These are phyloP conservation scores for Lamellibrachia satsuma DNA, from an alignment of 2,888 invertebrate genomes.

Conservation along the genomic window DNA sequence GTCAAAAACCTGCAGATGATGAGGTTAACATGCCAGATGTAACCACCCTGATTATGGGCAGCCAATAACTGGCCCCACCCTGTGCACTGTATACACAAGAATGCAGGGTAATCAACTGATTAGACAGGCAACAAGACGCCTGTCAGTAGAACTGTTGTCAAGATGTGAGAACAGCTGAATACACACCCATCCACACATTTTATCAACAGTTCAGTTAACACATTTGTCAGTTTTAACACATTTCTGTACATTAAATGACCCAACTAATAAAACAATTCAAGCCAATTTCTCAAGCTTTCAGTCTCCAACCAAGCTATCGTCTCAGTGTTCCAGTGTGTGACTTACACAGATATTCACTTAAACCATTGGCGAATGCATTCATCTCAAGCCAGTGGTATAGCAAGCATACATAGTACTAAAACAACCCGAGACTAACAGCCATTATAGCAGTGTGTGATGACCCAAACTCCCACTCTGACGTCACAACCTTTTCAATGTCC, in stretches of 20 bases:
- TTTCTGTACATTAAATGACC: background rate
- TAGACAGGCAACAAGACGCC: background rate
- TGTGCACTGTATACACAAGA: background rate
- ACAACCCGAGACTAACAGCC: background rate
- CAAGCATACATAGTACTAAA: background rate
- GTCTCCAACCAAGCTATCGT: background rate
- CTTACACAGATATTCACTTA: background rate
- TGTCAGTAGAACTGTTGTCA: no score
- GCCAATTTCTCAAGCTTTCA: background rate
- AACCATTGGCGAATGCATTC: background rate
- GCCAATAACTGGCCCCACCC: background rate
- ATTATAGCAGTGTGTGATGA: background rate
- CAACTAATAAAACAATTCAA: background rate
- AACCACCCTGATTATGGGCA: slow-evolving; percentile 1
- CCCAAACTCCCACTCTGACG: background rate
- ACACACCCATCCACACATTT: background rate
- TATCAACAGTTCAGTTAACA: background rate
- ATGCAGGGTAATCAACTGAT: slow-evolving; percentile 1
- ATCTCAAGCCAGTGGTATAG: background rate
- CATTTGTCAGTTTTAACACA: background rate
- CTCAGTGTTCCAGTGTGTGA: background rate
- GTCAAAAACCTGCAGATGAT: background rate
- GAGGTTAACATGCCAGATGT: background rate
- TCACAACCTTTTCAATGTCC: background rate
- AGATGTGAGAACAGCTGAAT: background rate